Conservation (phyloP, 2,113 vertebrate genomes). For the Brachionichthys hirsutus region DNA sequence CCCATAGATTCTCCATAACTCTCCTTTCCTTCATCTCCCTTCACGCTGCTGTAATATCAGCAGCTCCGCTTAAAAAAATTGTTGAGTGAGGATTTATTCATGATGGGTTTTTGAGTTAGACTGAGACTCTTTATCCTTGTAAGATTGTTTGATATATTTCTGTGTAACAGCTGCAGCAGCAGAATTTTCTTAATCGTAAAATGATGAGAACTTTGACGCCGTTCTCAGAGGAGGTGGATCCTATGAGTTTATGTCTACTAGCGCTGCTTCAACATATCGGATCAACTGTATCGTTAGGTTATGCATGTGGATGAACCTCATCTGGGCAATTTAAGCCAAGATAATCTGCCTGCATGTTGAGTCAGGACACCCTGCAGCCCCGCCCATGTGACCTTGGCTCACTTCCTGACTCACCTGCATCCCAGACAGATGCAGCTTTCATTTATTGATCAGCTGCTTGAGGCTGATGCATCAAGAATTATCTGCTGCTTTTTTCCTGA, state of each 20-base stretch:
- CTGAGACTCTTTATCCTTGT: slow-evolving; percentile 22
- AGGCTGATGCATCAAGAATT: too few species aligned
- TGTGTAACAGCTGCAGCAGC: slow-evolving; percentile 1
- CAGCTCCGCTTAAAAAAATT: slow-evolving; percentile 10
- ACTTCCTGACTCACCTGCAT: too few species aligned
- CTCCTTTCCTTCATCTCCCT: background rate
- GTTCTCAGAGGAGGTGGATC: background rate
- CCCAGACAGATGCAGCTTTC: too few species aligned
- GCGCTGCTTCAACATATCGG: background rate
- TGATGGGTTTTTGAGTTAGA: slow-evolving; percentile 9
- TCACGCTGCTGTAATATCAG: background rate
- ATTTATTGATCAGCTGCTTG: too few species aligned
- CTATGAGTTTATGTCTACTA: background rate
- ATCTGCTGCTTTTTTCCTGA: too few species aligned
- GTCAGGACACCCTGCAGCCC: slow-evolving; percentile 28
- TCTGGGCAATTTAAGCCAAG: slow-evolving; percentile 19
- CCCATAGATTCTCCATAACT: slow-evolving; percentile 5
- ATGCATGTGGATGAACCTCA: slow-evolving; percentile 12
- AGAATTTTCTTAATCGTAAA: background rate
- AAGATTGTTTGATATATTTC: background rate
- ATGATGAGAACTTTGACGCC: background rate
- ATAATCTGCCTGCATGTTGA: slow-evolving; percentile 36
- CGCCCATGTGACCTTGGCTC: background rate
- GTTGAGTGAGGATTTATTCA: slow-evolving; percentile 34
- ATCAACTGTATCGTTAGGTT: slow-evolving; percentile 21